Conservation (phyloP, 2,888 invertebrate genomes). For the Stegana nigrithorax region DNA sequence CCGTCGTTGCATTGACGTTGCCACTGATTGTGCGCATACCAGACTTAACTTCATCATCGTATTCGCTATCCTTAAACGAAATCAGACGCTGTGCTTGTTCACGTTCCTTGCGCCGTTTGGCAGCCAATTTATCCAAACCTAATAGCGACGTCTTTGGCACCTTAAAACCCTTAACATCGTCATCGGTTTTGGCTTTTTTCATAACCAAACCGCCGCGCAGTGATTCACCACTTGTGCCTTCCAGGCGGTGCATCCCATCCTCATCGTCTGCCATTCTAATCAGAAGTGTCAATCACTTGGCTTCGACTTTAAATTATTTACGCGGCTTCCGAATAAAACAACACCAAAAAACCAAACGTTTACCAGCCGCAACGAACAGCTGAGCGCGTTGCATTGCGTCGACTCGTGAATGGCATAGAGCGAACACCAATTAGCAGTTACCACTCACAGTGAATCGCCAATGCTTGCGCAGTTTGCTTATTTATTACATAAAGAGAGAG, state of each 20-base stretch:
- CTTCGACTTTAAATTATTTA: no score
- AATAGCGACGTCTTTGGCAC: constrained; percentile 81
- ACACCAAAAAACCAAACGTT: neutral
- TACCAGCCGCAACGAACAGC: neutral
- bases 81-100: constrained; percentile 75
- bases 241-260: constrained; percentile 75
- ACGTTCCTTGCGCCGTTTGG: constrained; percentile 75
- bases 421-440: no score
- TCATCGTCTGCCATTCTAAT: constrained; percentile 35
- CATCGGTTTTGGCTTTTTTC: constrained; percentile 72
- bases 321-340: no score
- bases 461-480: no score
- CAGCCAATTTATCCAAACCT: constrained; percentile 88
- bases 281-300: no score
- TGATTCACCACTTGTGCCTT: constrained; percentile 74
- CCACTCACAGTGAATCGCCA: no score
- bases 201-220: constrained; percentile 79
- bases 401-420: no score
- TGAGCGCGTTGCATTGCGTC: neutral
- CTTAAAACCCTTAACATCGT: constrained; percentile 73
- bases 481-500: no score
- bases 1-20: constrained; percentile 5
- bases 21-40: constrained; percentile 36
- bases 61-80: constrained; percentile 73
- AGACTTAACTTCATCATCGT: constrained; percentile 70